These are phyloP conservation scores for Meteorus sp. DNA, from an alignment of 1,140 invertebrate species.

Conservation along the genomic window DNA sequence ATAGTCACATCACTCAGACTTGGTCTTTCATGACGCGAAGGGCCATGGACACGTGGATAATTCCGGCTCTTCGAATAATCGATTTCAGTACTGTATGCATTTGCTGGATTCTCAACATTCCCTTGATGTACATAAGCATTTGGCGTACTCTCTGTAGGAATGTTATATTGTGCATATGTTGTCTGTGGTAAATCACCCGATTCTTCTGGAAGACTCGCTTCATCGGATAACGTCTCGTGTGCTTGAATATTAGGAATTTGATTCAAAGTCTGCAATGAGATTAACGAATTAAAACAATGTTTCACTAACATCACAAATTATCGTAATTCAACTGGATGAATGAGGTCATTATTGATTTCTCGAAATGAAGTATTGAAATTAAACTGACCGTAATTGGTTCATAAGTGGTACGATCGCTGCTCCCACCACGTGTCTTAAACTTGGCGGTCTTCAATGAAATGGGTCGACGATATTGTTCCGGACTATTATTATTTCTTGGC, in stretches of 20 bases:
- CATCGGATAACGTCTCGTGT: slow-evolving; percentile 29
- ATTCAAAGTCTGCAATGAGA: slow-evolving; percentile 30
- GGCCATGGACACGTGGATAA: slow-evolving; percentile 26
- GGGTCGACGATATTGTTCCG: slow-evolving; percentile 39
- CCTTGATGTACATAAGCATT: slow-evolving; percentile 34
- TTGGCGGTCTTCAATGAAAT: slow-evolving; percentile 35
- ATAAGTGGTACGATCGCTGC: slow-evolving; percentile 30
- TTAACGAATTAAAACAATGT: not conserved
- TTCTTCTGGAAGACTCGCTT: slow-evolving; percentile 27
- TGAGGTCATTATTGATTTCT: too few species aligned
- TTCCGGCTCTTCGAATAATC: slow-evolving; percentile 36
- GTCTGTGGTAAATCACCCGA: not conserved
- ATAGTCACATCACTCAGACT: not conserved
- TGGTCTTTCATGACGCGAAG: not conserved
- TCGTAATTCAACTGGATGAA: not conserved
- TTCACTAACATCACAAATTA: not conserved
- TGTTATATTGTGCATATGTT: slow-evolving; percentile 41
- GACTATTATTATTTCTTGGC: slow-evolving; percentile 35
- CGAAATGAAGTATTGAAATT: slow-evolving; percentile 3
- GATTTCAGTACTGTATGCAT: slow-evolving; percentile 18
- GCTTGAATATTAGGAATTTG: slow-evolving; percentile 32
- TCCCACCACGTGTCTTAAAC: slow-evolving; percentile 28
- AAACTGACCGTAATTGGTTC: slow-evolving; percentile 30
- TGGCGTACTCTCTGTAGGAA: slow-evolving; percentile 34
- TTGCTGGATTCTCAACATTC: slow-evolving; percentile 19